Conservation (phyloP, 1,140 invertebrate species). For the Alviniconcha marisindica region DNA sequence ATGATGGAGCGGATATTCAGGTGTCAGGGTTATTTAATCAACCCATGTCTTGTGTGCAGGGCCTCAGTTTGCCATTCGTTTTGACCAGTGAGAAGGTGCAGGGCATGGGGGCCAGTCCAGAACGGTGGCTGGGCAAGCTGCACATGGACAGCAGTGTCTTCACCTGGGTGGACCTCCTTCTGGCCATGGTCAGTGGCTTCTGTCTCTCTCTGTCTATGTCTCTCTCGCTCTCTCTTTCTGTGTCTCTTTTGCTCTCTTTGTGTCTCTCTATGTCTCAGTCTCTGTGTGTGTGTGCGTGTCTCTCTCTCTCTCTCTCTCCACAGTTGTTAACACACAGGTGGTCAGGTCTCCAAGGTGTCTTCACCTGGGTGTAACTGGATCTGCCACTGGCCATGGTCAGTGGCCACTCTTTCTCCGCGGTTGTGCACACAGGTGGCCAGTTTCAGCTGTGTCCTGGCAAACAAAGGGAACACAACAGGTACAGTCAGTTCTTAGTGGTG, state of each 20-base stretch:
- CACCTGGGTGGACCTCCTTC: slow-evolving; percentile 69
- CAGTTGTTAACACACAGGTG: too few species aligned
- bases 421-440: too few species aligned
- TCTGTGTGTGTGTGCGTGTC: too few species aligned
- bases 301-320: too few species aligned
- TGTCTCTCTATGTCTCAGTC: slow-evolving; percentile 9
- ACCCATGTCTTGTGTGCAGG: slow-evolving; percentile 76
- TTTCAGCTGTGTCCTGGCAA: too few species aligned
- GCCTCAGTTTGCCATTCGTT: slow-evolving; percentile 97
- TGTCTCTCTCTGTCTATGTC: too few species aligned
- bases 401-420: too few species aligned
- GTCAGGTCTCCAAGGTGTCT: too few species aligned
- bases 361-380: too few species aligned
- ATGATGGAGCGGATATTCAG: background rate
- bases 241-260: background rate
- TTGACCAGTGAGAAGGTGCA: slow-evolving; percentile 88
- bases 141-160: background rate
- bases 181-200: slow-evolving; percentile 69
- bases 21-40: background rate
- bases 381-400: too few species aligned
- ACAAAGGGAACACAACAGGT: too few species aligned
- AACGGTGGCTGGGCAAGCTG: slow-evolving; percentile 92
- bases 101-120: slow-evolving; percentile 81
- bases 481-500: too few species aligned
- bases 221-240: background rate